Base-by-base conservation (phyloP, 2,797 vertebrate genomes). In the Acanthurus lineatus region DNA sequence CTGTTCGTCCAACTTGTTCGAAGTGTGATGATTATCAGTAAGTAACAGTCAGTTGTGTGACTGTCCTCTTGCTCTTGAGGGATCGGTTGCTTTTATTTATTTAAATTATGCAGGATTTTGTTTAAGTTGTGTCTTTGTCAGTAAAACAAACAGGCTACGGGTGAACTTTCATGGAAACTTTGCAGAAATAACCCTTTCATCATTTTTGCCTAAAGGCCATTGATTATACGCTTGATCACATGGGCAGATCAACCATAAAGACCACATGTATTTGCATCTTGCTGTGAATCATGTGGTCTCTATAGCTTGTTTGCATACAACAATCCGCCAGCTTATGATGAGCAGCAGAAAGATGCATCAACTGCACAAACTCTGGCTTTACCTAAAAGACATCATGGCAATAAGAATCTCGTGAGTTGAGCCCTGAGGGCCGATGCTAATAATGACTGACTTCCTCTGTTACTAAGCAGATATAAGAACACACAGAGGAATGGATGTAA, bases 321-420 rank as follows among this genome's bases (percentile, higher is more conserved):
- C 73, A 78, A 77, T 15, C 22, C 45, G 14, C 17, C 69, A 61
- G 65, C 70, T 81, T 84, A 64, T 82, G 65, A 69, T 35, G 8
- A 1, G 7, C 17, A 45, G 74, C 66, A 47, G 17, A 48, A 85
- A 20, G 82, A 12, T 35, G 63, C 35, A 61, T 69, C 42, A 15
- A 17, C 58, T 35, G 56, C 64, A 52, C 76, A 20, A 62, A 56
- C 42, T 28, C 71, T 19, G 61, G 49, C 17, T 79, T 77, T 15
- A 86, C 70, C 63, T 83, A 73, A 81, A 86, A 62, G 65, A 83
- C 81, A 86, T 79, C 65, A 54, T 15, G 25, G 79, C 64, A 86
- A 90, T 87, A 70, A 69, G 81, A 81, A 76, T 85, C 86, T 90
- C 64, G 60, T 90, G 89, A 90, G 83, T 49, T 0, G 42, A 59